These are phyloP conservation scores for Haliaeetus leucogaster DNA, from an alignment of 2,113 vertebrate species.

Conservation along the genomic window DNA sequence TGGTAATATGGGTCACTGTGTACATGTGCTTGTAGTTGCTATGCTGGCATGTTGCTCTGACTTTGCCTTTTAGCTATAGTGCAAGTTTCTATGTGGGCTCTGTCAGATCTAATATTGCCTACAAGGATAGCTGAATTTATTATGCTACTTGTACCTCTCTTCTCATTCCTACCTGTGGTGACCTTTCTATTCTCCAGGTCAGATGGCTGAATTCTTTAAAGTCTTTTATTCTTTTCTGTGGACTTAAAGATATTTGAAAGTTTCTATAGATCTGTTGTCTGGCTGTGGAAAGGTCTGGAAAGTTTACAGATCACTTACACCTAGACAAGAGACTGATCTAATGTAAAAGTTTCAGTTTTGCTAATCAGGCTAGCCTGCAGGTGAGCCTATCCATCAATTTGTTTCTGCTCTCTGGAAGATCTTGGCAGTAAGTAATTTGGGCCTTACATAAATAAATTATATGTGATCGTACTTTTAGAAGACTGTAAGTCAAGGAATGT, in stretches of 20 bases:
- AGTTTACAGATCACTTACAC: background rate
- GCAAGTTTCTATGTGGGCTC: background rate
- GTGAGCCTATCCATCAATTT: background rate
- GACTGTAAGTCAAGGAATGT: background rate
- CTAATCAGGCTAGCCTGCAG: background rate
- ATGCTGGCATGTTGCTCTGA: conserved; percentile 3
- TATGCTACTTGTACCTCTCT: conserved; percentile 7
- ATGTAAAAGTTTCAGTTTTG: background rate
- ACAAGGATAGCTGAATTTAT: conserved; percentile 34
- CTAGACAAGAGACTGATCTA: background rate
- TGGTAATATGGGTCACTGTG: background rate
- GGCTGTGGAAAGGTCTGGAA: background rate
- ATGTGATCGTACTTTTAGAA: background rate
- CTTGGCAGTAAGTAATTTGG: background rate
- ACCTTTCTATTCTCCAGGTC: conserved; percentile 19
- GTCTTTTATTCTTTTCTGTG: background rate
- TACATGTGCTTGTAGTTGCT: background rate
- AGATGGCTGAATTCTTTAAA: conserved; percentile 4
- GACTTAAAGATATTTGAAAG: background rate
- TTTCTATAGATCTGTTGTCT: background rate
- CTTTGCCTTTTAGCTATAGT: conserved; percentile 46
- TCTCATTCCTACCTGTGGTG: conserved; percentile 5
- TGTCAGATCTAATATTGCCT: conserved; percentile 54
- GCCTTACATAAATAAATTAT: background rate
- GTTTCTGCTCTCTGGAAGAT: background rate